Evolutionary conservation across 2,888 invertebrate genomes (phyloP), one percentile per base, ranked within the genome.

Genomic region (Patella pellucida): DNA sequence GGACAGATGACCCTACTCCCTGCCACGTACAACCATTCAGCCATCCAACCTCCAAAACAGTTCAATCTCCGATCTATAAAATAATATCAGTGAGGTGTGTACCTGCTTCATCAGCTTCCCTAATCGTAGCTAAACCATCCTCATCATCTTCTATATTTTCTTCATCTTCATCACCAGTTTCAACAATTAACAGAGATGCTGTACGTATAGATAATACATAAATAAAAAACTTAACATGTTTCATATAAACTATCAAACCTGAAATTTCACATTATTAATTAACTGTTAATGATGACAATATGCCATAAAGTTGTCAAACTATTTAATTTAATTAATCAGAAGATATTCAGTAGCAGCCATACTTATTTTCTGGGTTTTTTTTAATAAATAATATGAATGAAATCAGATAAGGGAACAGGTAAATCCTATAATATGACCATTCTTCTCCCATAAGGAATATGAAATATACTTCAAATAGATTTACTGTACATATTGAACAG

Each of bases 121-220:
- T 81, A 67, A 89, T 90, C 1, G 87, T 84, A 56, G 85, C 75
- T 68, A 89, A 82, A 19, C 82, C 83, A 41, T 83, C 83, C 56
- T 86, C 86, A 50, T 86, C 88, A 19, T 79, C 72, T 19, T 85
- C 87, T 5, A 81, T 79, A 52, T 81, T 81, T 12, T 69, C 77
- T 2, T 81, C 83, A 41, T 82, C 81, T 19, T 79, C 82, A 54
- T 82, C 81, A 7, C 84, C 85, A 14, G 83, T 79, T 16, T 86
- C 87, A 41, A 81, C 73, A 27, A 84, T 85, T 68, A 89, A 78
- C 11, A 89, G 78, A 52, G 84, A 81, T 74, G 88, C 89, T 89
- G 81, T 0, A 81, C 51, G 52, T 2, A 54, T n/a, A n/a, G n/a
- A n/a, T n/a, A 16, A 19, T 9, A 41, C 50, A 69, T 19, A 9